Evolutionary conservation across 2,797 vertebrate species (phyloP).

Genomic region (Tokudaia tokunoshimensis): DNA sequence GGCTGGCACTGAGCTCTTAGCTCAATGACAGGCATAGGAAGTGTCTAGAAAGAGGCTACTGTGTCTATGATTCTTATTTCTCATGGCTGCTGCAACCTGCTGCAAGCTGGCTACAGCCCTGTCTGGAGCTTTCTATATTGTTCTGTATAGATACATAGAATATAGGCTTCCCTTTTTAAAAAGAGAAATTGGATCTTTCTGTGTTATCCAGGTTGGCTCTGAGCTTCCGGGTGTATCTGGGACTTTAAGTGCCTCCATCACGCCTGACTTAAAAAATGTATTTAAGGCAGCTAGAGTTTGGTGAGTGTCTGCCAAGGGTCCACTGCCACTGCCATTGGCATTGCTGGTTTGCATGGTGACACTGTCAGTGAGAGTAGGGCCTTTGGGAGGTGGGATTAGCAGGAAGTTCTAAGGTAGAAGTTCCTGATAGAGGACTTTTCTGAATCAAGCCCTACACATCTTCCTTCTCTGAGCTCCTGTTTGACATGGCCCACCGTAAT

Average conservation of each 20-base stretch:
- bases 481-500: neutral
- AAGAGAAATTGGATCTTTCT: neutral
- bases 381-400: neutral
- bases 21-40: neutral
- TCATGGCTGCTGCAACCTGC: accelerated
- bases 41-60: neutral
- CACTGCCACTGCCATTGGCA: no score
- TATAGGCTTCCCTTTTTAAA: neutral
- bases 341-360: neutral
- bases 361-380: neutral
- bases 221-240: neutral
- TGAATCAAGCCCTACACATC: no score
- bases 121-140: neutral
- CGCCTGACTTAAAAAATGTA: neutral
- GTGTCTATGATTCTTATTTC: accelerated
- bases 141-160: neutral
- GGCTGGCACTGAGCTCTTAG: neutral
- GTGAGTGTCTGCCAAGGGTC: neutral
- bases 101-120: accelerated
- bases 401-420: neutral
- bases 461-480: neutral
- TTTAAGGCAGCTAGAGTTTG: neutral
- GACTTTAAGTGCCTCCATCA: neutral
- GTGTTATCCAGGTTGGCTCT: neutral
- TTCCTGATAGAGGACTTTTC: neutral